Conservation (phyloP, 2,113 vertebrate genomes). For the Nipponia nippon region DNA sequence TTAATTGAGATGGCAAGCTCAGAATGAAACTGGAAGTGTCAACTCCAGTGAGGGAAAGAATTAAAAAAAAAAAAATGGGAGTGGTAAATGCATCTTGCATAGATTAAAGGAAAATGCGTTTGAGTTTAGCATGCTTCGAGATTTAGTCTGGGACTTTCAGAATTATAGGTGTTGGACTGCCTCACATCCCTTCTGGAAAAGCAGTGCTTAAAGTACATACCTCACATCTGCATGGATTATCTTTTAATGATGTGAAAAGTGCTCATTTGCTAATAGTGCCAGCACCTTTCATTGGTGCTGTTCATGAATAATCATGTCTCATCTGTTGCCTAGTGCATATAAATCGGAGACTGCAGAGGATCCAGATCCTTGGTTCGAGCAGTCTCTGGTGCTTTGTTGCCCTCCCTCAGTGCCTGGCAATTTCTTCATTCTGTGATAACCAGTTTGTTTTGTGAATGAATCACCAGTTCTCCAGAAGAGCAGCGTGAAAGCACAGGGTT, state of each 20-base stretch:
- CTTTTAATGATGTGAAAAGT: not conserved
- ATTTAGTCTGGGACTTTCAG: not conserved
- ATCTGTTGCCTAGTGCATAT: accelerated
- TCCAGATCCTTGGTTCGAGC: not conserved
- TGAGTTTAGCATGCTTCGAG: not conserved
- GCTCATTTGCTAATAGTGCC: not conserved
- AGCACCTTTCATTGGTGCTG: not conserved
- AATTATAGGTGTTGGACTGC: not conserved
- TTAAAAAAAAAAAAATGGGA: not conserved
- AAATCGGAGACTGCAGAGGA: not conserved
- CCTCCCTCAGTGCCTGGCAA: not conserved
- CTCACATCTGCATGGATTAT: not conserved
- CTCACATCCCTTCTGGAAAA: not conserved
- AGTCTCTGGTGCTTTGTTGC: not conserved
- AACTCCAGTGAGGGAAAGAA: accelerated
- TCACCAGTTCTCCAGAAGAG: not conserved
- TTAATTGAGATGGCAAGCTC: not conserved
- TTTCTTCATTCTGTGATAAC: not conserved
- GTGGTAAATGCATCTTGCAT: not conserved
- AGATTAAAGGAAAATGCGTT: not conserved
- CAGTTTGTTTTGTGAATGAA: not conserved
- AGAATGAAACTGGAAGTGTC: not conserved
- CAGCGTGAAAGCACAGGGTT: not conserved
- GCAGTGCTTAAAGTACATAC: not conserved
- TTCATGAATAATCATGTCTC: not conserved